Percentiles rank a stretch among this genome's conserved stretches.
These are phyloP conservation scores for Nomada fucata DNA, from an alignment of 2,888 invertebrate genomes.

Conservation along the genomic window DNA sequence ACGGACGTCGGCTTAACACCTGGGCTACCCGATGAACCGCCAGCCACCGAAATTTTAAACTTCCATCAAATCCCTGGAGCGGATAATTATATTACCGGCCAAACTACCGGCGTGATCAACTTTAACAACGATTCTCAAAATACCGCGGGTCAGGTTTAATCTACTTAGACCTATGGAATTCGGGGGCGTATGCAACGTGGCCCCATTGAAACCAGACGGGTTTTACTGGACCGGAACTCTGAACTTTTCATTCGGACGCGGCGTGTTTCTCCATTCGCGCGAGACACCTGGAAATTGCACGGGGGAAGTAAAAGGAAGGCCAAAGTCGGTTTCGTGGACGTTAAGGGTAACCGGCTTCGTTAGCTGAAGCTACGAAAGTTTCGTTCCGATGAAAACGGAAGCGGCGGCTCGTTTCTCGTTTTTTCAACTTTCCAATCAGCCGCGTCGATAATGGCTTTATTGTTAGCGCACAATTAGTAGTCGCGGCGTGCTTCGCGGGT, in stretches of 20 bases:
- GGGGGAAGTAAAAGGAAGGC: background rate
- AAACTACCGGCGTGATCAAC: slow-evolving; percentile 52
- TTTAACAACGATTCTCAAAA: slow-evolving; percentile 55
- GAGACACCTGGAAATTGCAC: background rate
- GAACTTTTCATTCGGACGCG: background rate
- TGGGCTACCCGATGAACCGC: slow-evolving; percentile 35
- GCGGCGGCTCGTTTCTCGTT: slow-evolving; percentile 10
- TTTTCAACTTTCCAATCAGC: slow-evolving; percentile 40
- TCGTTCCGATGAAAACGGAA: slow-evolving; percentile 16
- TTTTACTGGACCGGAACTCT: background rate
- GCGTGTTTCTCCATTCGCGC: too few species aligned
- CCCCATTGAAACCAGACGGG: slow-evolving; percentile 1
- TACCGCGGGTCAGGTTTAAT: slow-evolving; percentile 48
- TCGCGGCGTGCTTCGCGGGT: slow-evolving; percentile 22
- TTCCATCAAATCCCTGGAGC: slow-evolving; percentile 33
- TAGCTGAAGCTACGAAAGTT: background rate
- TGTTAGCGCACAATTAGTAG: slow-evolving; percentile 51
- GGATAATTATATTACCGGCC: slow-evolving; percentile 54
- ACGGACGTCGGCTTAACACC: slow-evolving; percentile 35
- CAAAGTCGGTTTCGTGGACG: too few species aligned
- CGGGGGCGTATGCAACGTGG: slow-evolving; percentile 25
- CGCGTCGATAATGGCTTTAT: slow-evolving; percentile 46
- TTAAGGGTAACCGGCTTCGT: too few species aligned
- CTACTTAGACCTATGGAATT: slow-evolving; percentile 46
- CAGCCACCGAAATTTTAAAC: slow-evolving; percentile 55